Base-by-base conservation (phyloP, 2,888 invertebrate genomes). In the Aricia artaxerxes region DNA sequence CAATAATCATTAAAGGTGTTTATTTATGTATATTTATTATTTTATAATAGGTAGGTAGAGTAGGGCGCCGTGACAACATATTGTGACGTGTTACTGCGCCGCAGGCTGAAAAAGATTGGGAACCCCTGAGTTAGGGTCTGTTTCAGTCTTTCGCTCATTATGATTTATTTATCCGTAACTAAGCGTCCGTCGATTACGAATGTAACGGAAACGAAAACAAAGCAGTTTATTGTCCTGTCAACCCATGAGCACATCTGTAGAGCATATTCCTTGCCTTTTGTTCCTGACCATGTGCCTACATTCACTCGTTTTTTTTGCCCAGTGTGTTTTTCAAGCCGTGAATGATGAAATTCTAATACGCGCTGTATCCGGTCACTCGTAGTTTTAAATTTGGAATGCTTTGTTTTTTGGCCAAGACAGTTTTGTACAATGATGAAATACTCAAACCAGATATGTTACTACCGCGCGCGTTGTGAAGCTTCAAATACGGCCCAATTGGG, bases 241-340 rank as follows among this genome's bases (percentile, higher is more conserved):
- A 44, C 82, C 82, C 82, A 81, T 24, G 76, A 61, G 57, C 88
- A 92, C 94, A 94, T 94, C 91, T 94, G 93, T 92, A 92, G 86
- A 88, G 88, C 93, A 93, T 91, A 92, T 93, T 92, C 89, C 87
- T 85, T 87, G 89, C 85, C 90, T 92, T 92, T 92, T 91, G 91
- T 91, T 90, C 88, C 85, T 86, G 88, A 89, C 91, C 92, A 92
- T 91, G 90, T 91, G 91, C 86, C 87, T 81, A 81, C 82, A 85
- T 89, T 87, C 86, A 87, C 87, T 90, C 85, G 82, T 87, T 91
- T 91, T 90, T 91, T 90, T 83, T 24, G 24, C 83, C 80, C 84
- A 80, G 3, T 69, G 13, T 69, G 35, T 69, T 69, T 69, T 69
- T 38, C 69, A 9, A 38, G 16, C 35, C 78, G 86, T 85, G 16